These are phyloP conservation scores for Anniella stebbinsi DNA, from an alignment of 2,797 vertebrate species.

Conservation along the genomic window DNA sequence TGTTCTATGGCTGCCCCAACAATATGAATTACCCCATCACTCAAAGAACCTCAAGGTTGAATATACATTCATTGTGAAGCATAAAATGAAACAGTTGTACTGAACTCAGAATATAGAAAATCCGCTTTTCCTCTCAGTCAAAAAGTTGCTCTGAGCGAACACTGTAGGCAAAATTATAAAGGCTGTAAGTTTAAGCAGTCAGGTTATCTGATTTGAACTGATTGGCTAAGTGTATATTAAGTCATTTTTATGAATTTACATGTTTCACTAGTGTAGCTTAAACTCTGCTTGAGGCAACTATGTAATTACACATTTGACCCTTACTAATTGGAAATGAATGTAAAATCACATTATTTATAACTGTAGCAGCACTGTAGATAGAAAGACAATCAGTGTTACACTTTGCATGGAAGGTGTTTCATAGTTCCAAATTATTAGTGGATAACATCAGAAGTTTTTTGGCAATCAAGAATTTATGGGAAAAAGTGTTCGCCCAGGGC, in stretches of 20 bases:
- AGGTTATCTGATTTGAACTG: conserved; percentile 33
- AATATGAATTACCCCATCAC: conserved; percentile 21
- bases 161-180: conserved; percentile 42
- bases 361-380: background rate
- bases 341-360: conserved; percentile 48
- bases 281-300: conserved; percentile 45
- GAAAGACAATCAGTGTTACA: conserved; percentile 20
- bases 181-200: conserved; percentile 25
- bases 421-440: conserved; percentile 19
- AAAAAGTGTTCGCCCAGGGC: background rate
- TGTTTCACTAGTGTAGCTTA: conserved; percentile 11
- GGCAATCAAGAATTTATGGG: background rate
- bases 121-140: conserved; percentile 41
- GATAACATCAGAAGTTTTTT: background rate
- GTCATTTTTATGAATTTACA: conserved; percentile 37
- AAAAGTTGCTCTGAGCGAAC: conserved; percentile 37
- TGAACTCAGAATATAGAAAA: conserved; percentile 58
- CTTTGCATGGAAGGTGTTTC: background rate
- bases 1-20: conserved; percentile 24
- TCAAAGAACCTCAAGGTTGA: conserved; percentile 16
- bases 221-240: conserved; percentile 38
- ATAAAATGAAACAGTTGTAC: conserved; percentile 58
- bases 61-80: conserved; percentile 59
- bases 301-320: conserved; percentile 50
- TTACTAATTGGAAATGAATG: conserved; percentile 32